Conservation (phyloP, 2,888 invertebrate species). For the Drosophila yooni region DNA sequence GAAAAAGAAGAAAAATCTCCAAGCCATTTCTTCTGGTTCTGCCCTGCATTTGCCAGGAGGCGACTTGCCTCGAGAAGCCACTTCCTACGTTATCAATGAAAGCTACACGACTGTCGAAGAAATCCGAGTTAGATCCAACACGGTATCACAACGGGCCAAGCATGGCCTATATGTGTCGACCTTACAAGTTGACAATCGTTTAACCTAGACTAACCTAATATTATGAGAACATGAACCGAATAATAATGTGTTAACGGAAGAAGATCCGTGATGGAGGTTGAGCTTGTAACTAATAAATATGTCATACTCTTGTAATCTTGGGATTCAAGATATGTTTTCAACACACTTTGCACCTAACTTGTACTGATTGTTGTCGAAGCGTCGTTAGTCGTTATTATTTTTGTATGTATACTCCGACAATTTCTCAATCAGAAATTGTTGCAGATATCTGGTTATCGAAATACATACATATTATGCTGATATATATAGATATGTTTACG, state of each 20-base stretch:
- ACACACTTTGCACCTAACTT: conserved; percentile 26
- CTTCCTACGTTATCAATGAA: no score
- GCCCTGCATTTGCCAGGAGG: no score
- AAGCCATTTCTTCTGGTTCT: no score
- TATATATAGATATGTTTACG: not conserved
- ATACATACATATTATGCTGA: not conserved
- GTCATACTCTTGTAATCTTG: conserved; percentile 22
- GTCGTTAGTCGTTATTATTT: not conserved
- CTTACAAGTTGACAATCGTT: no score
- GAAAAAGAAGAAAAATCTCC: no score
- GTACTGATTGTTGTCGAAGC: not conserved
- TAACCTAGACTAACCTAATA: not conserved
- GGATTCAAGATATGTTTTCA: conserved; percentile 18
- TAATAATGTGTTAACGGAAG: conserved; percentile 1
- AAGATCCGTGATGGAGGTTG: conserved; percentile 1
- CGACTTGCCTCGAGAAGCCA: no score
- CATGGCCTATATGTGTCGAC: no score
- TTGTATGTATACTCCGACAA: not conserved
- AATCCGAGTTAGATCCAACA: no score
- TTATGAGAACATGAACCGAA: not conserved
- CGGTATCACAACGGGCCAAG: no score
- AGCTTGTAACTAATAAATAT: conserved; percentile 13
- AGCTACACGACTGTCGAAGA: no score
- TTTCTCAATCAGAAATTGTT: not conserved
- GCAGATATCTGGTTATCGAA: not conserved